Evolutionary conservation across 2,113 vertebrate genomes (phyloP).

Genomic region (Crypturellus undulatus): DNA sequence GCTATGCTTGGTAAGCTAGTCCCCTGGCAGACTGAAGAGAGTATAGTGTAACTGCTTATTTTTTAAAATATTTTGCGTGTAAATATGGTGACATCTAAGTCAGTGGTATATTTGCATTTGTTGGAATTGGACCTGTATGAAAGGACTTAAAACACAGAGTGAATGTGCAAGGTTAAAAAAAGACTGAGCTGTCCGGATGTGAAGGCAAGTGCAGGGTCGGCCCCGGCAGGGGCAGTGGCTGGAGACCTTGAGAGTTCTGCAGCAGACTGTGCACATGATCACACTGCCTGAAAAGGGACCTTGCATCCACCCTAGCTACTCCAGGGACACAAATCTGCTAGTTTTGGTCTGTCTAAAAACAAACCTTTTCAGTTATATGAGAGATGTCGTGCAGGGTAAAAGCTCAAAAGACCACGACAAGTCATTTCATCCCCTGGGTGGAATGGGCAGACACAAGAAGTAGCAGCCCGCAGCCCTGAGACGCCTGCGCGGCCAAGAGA

Average conservation of each 20-base stretch:
- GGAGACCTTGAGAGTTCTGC: neutral
- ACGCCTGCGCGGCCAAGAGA: neutral
- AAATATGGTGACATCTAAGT: neutral
- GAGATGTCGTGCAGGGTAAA: neutral
- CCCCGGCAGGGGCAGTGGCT: neutral
- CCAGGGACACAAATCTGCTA: neutral
- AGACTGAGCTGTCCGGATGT: neutral
- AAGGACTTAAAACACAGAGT: neutral
- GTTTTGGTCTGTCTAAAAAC: neutral
- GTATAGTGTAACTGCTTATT: conserved; percentile 7
- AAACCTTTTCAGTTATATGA: neutral
- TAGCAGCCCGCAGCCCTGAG: neutral
- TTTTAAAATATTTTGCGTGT: neutral
- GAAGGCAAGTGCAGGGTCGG: neutral
- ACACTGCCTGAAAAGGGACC: neutral
- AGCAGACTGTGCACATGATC: neutral
- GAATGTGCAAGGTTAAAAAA: neutral
- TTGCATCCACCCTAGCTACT: neutral
- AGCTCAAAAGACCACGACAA: neutral
- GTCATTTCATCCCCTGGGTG: neutral
- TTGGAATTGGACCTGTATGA: conserved; percentile 15
- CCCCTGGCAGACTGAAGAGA: conserved; percentile 57
- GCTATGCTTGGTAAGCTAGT: conserved; percentile 60
- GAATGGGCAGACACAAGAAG: neutral
- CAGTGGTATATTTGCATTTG: neutral